A percentile compares a stretch with the other conserved stretches of the same genome.
phyloP scores from a whole-genome alignment of 1,140 invertebrate genomes.

The Aphis gossypii region DNA sequence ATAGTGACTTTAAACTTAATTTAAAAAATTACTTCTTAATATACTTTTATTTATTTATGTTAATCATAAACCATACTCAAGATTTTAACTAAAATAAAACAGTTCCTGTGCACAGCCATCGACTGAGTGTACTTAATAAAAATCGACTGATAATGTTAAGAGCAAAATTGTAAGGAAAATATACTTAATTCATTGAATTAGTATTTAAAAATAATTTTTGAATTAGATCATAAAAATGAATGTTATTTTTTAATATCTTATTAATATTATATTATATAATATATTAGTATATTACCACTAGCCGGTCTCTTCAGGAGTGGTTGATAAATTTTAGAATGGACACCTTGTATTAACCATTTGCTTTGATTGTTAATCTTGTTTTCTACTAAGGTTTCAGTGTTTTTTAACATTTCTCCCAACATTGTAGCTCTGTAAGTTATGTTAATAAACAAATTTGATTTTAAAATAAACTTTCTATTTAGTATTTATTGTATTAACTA shows the following conservation, averaged over 20 bases:
- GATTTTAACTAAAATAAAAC: not conserved
- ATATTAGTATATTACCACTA: conserved; percentile 70
- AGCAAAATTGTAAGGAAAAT: conserved; percentile 61
- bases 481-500: not conserved
- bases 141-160: conserved; percentile 32
- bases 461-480: not conserved
- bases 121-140: conserved; percentile 1
- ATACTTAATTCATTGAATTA: not conserved
- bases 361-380: conserved; percentile 64
- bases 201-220: not conserved
- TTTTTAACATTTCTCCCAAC: conserved; percentile 74
- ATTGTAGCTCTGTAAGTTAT: conserved; percentile 72
- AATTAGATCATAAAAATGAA: not conserved
- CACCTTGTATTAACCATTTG: conserved; percentile 73
- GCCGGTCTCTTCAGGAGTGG: conserved; percentile 76
- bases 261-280: conserved; percentile 1
- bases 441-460: conserved; percentile 30
- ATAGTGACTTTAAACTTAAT: not conserved
- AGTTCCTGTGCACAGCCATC: not conserved
- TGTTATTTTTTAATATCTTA: conserved; percentile 11
- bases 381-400: conserved; percentile 66
- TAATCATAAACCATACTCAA: not conserved
- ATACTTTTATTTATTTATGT: not conserved
- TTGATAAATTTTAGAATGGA: conserved; percentile 74
- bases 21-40: not conserved